Evolutionary conservation across 2,888 invertebrate species (phyloP), one percentile per base, ranked within the genome.

Genomic region (Mythimna loreyi): DNA sequence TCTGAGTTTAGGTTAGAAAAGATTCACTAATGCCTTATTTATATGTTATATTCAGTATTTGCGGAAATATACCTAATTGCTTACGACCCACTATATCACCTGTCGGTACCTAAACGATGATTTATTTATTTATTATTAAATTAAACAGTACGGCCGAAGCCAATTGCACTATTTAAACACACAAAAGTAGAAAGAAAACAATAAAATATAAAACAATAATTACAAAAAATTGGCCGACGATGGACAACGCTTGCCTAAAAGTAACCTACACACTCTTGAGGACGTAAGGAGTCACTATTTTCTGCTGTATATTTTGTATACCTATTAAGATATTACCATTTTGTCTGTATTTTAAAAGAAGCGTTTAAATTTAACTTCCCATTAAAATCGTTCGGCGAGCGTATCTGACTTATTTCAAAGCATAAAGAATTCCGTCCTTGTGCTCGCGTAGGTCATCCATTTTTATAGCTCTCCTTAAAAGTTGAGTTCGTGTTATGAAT

Each of bases 401-500:
- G 49, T 69, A 69, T 52, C 56, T 21, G 59, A 47, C 9, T 43
- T 28, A 67, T 56, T 71, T 66, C 21, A 45, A 59, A 79, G 57
- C 58, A 49, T 65, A 58, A 55, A 74, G n/a, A 59, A 67, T 69
- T 63, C 55, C 23, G 64, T 57, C 66, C 75, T 78, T 73, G 81
- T 49, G 33, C 30, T 49, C 21, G 19, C 71, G 21, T 56, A 40
- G 36, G 21, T 68, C 70, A 72, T 71, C 67, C 45, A 69, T 70
- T 78, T 64, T 71, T 72, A 81, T 76, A 56, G 71, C 52, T 64
- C 65, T 64, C 81, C 81, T 64, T 80, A 50, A 68, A 50, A 74
- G 72, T 61, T 7, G 25, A 36, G 56, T 61, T 55, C 81, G 72
- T 78, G 85, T 58, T 69, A 67, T 72, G 78, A 78, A 80, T 78